Base-by-base conservation (phyloP, 2,797 vertebrate genomes). In the Paramormyrops hopkinsi region DNA sequence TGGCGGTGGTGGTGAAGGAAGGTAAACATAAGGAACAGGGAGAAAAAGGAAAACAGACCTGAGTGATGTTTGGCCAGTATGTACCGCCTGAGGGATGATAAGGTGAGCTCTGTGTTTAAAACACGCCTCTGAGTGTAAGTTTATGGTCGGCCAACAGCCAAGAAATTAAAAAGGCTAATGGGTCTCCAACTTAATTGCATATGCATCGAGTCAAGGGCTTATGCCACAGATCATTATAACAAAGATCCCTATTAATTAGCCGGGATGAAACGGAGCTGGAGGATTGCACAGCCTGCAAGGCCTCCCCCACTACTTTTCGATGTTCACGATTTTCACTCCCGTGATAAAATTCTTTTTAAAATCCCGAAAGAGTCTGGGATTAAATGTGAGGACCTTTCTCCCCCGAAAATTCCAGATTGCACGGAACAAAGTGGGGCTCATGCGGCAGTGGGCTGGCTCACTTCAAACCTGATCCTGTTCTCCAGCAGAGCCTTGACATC, bases 21-120 rank as follows among this genome's bases (percentile, higher is more conserved):
- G 82, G 41, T 6, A 50, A 37, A 65, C 73, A 41, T 88, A 17
- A 22, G 54, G 56, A 19, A 50, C 12, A 6, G 83, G 46, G 89
- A 89, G 87, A 50, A 33, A n/a, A 59, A 86, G 54, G 8, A 51
- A 94, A 95, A 94, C 95, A 94, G 93, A 90, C 90, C 91, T 94
- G 96, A 96, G 94, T 97, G 97, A 97, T 97, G 96, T 96, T 95
- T 93, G 94, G 96, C 96, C 96, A 97, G 95, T 95, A 92, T 93
- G 94, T 93, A 95, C 93, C 93, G 94, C 96, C 96, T 95, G 91
- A 88, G 96, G 96, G 96, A 96, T 89, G 94, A 95, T 95, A 95
- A 96, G 93, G 94, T 93, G 95, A 93, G 93, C 59, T 79, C 90
- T 73, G 82, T 88, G 87, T 92, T 92, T 93, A 91, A 92, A 92